A percentile compares a stretch with the other conserved stretches of the same genome.
Conservation (phyloP, 2,797 vertebrate species). For the Hypotaenidia philippensis region DNA sequence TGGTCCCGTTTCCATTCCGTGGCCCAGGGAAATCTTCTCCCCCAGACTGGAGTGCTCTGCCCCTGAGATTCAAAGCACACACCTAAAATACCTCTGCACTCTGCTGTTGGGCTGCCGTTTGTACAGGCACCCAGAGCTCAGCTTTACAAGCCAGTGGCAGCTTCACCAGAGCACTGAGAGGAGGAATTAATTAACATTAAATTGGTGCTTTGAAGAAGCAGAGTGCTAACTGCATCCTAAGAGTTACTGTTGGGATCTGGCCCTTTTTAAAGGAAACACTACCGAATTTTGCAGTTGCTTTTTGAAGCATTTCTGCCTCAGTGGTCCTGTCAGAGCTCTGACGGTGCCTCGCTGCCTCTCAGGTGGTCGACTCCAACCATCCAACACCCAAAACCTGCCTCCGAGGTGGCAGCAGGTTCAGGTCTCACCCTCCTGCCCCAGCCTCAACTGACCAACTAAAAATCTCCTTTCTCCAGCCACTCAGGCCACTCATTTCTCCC, state of each 20-base stretch:
- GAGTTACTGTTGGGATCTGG: neutral
- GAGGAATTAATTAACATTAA: neutral
- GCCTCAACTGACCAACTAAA: rapidly evolving
- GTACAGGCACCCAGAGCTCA: neutral
- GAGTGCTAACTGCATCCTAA: neutral
- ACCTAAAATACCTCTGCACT: rapidly evolving
- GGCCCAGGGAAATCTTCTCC: neutral
- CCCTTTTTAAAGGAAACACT: neutral
- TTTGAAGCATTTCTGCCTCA: neutral
- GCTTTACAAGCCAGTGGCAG: neutral
- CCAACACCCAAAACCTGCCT: rapidly evolving
- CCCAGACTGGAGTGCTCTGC: neutral
- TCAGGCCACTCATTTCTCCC: neutral
- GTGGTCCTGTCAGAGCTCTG: rapidly evolving
- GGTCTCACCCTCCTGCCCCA: neutral
- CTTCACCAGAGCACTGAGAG: neutral
- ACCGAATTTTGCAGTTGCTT: neutral
- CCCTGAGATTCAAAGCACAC: neutral
- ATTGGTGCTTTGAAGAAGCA: neutral
- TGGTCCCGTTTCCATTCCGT: neutral
- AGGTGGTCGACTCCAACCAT: neutral
- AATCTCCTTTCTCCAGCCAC: neutral
- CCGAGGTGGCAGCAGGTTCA: neutral
- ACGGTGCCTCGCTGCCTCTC: neutral
- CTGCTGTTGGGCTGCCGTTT: neutral